Conservation (phyloP, 2,888 invertebrate species). For the Aricia artaxerxes region DNA sequence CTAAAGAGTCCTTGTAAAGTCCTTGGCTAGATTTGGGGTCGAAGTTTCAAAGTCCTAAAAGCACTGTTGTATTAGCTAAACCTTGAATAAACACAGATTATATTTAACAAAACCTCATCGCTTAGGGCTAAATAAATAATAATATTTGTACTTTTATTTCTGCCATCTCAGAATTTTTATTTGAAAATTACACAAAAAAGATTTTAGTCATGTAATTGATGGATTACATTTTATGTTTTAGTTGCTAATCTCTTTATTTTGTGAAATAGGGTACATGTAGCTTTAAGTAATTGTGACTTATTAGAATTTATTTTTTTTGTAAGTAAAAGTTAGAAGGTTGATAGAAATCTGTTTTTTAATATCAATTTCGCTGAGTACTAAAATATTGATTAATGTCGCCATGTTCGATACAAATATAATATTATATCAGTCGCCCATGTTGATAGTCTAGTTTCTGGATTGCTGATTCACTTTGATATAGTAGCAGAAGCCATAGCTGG, state of each 20-base stretch:
- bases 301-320: too few relatives aligned
- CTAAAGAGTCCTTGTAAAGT: background rate
- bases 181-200: background rate
- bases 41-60: constrained; percentile 14
- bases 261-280: too few relatives aligned
- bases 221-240: background rate
- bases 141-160: background rate
- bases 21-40: background rate
- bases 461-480: too few relatives aligned
- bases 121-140: background rate
- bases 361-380: too few relatives aligned
- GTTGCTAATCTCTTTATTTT: background rate
- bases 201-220: background rate
- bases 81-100: background rate
- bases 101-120: background rate
- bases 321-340: too few relatives aligned
- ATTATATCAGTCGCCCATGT: too few relatives aligned
- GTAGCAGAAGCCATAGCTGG: too few relatives aligned
- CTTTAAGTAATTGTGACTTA: background rate
- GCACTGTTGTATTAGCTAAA: background rate
- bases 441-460: too few relatives aligned
- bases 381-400: too few relatives aligned
- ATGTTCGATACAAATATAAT: too few relatives aligned
- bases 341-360: too few relatives aligned
- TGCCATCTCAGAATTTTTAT: background rate